Evolutionary conservation across 1,140 invertebrate species (phyloP).

Genomic region (Lanistes nyassanus): DNA sequence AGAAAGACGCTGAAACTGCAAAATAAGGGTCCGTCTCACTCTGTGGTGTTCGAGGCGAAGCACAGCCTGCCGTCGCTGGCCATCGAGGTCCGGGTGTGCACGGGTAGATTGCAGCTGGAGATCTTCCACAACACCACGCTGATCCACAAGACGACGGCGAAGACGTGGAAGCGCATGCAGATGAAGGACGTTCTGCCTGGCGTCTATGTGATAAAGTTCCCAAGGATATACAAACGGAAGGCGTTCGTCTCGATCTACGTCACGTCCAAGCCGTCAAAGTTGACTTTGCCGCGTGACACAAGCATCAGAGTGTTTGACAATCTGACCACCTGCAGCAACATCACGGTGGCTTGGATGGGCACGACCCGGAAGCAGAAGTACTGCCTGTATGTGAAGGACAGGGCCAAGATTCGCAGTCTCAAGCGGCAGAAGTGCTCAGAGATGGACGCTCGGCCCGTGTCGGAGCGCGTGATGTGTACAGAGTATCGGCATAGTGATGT

Average conservation of each 20-base stretch:
- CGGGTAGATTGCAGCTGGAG: slow-evolving; percentile 31
- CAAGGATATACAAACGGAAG: slow-evolving; percentile 38
- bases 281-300: slow-evolving; percentile 50
- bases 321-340: slow-evolving; percentile 51
- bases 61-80: slow-evolving; percentile 23
- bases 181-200: slow-evolving; percentile 42
- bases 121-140: slow-evolving; percentile 30
- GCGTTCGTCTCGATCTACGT: slow-evolving; percentile 39
- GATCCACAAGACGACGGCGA: slow-evolving; percentile 33
- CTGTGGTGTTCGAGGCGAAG: slow-evolving; percentile 27
- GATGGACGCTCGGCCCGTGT: slow-evolving; percentile 20
- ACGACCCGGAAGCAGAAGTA: slow-evolving; percentile 57
- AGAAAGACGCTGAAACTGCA: slow-evolving; percentile 39
- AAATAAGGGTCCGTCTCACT: slow-evolving; percentile 17
- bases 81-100: slow-evolving; percentile 38
- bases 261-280: slow-evolving; percentile 39
- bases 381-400: slow-evolving; percentile 59
- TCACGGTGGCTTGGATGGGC: slow-evolving; percentile 58
- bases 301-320: slow-evolving; percentile 47
- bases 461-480: slow-evolving; percentile 50
- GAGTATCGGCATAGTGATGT: slow-evolving; percentile 43
- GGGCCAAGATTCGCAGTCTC: slow-evolving; percentile 20
- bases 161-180: slow-evolving; percentile 39
- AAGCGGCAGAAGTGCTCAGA: slow-evolving; percentile 35
- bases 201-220: slow-evolving; percentile 46